phyloP scores from a whole-genome alignment of 2,797 vertebrate genomes.

The Etheostoma perlongum region DNA sequence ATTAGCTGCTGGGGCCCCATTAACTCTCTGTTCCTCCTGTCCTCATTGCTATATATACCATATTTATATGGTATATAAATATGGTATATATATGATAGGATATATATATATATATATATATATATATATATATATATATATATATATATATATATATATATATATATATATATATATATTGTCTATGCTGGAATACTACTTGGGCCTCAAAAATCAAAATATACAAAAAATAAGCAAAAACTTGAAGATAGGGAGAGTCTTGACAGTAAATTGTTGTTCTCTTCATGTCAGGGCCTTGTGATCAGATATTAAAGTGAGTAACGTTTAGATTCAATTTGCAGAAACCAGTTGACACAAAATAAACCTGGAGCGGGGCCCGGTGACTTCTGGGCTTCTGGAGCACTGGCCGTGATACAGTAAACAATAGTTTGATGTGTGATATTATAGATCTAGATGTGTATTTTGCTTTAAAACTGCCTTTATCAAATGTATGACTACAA shows the following conservation, averaged over 20 bases:
- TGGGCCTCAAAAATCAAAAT: background rate
- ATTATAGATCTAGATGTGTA: background rate
- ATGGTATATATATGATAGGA: too few species aligned
- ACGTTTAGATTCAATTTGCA: background rate
- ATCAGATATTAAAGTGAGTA: background rate
- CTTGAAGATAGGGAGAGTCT: background rate
- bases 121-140: too few species aligned
- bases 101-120: too few species aligned
- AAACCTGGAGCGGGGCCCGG: background rate
- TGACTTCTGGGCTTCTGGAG: too few species aligned
- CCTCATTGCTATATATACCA: background rate
- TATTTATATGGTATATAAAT: background rate
- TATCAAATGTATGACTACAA: background rate
- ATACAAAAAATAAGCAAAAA: background rate
- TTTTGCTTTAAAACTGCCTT: background rate
- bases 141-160: too few species aligned
- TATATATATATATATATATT: too few species aligned
- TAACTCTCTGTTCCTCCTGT: background rate
- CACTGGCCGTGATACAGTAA: background rate
- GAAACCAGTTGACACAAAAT: background rate
- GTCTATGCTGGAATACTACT: background rate
- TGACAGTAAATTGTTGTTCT: background rate
- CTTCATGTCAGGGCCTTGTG: background rate
- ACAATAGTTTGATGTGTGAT: background rate
- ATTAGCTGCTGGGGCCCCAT: background rate